phyloP scores from a whole-genome alignment of 92 coral and sea anemone genomes.

The Paramuricea clavata region DNA sequence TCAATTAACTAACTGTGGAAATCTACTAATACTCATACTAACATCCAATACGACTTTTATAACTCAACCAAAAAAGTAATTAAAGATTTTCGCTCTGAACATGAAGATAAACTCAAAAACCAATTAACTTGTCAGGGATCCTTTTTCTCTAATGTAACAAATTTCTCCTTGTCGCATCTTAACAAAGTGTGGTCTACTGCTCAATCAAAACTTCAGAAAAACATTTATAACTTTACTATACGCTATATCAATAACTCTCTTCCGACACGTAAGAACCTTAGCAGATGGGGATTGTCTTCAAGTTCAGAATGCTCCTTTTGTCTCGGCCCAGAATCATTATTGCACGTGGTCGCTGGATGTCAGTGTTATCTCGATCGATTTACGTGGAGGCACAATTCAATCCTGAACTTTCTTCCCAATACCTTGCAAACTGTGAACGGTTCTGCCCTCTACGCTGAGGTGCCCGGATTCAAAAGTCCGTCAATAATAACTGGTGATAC shows the following conservation, averaged over 20 bases:
- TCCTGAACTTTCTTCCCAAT: conserved; percentile 24
- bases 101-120: neutral
- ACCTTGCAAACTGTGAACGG: neutral
- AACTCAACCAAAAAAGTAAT: neutral
- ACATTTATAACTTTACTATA: conserved; percentile 27
- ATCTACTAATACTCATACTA: neutral
- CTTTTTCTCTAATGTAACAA: neutral
- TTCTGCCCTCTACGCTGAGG: neutral
- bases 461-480: neutral
- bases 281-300: conserved; percentile 24
- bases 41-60: neutral
- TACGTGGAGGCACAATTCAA: neutral
- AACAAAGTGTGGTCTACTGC: conserved; percentile 3
- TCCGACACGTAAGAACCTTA: conserved; percentile 37
- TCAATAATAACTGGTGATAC: neutral
- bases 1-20: neutral
- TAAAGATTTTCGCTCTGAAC: neutral
- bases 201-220: conserved; percentile 32
- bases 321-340: conserved; percentile 33
- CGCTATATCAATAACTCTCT: conserved; percentile 28
- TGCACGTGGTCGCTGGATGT: conserved; percentile 41
- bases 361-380: conserved; percentile 20
- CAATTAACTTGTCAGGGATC: neutral
- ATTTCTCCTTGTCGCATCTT: neutral
- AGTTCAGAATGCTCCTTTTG: conserved; percentile 34